Evolutionary conservation across 2,888 invertebrate genomes (phyloP).

Genomic region (Eupithecia insigniata): DNA sequence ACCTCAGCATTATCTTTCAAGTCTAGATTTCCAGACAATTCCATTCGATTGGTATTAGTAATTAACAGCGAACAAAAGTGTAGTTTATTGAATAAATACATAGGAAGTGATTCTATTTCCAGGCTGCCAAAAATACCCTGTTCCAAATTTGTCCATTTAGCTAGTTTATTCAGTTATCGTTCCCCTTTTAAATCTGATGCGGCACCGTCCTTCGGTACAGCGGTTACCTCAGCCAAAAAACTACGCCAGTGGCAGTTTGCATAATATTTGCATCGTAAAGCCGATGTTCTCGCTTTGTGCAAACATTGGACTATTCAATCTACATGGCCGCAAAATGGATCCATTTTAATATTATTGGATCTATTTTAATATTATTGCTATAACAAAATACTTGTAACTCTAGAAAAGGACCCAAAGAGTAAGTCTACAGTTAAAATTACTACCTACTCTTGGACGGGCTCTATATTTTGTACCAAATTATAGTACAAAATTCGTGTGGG

Average conservation of each 20-base stretch:
- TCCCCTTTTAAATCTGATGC: constrained; percentile 38
- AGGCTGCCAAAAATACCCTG: constrained; percentile 3
- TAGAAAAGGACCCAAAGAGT: not conserved
- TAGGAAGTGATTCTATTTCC: constrained; percentile 6
- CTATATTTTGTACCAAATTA: not conserved
- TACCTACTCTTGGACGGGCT: not conserved
- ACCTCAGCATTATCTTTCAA: not conserved
- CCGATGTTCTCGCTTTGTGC: constrained; percentile 49
- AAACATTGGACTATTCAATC: constrained; percentile 41
- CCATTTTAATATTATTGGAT: constrained; percentile 20
- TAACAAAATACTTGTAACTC: not conserved
- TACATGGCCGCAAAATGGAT: constrained; percentile 21
- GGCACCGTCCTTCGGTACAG: constrained; percentile 43
- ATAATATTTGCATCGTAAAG: constrained; percentile 62
- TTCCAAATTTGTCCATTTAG: constrained; percentile 16
- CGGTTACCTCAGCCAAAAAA: constrained; percentile 45
- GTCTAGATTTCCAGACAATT: no score
- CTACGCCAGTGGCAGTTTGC: constrained; percentile 57
- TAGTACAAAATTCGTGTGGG: not conserved
- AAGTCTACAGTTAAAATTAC: not conserved
- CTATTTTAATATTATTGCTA: constrained; percentile 22
- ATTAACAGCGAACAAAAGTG: not conserved
- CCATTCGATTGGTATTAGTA: not conserved
- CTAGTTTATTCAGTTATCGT: constrained; percentile 23
- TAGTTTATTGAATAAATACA: not conserved